Conservation (phyloP, 2,797 vertebrate species). For the Phrynocephalus forsythii region DNA sequence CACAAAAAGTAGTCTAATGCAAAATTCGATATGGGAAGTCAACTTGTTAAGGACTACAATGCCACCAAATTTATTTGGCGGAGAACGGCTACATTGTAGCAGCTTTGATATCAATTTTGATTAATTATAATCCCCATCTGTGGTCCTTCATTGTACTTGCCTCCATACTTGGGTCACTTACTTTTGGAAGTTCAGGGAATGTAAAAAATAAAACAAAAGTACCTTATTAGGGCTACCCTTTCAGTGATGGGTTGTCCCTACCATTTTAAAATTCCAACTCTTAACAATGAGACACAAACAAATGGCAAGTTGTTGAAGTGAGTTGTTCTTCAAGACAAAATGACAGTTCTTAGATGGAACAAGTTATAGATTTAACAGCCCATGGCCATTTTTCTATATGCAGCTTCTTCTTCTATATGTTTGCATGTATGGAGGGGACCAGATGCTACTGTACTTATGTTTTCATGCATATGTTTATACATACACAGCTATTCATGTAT, state of each 20-base stretch:
- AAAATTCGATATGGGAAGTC: background rate
- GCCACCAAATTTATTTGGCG: background rate
- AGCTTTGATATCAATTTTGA: background rate
- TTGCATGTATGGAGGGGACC: no score
- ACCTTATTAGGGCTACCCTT: background rate
- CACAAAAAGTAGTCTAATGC: background rate
- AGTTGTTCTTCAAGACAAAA: background rate
- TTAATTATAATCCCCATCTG: background rate
- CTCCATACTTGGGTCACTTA: background rate
- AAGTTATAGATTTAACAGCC: no score
- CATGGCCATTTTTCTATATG: no score
- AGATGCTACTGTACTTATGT: no score
- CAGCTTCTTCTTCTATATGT: no score
- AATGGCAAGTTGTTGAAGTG: background rate
- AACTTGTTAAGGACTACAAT: background rate
- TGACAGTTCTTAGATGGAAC: background rate
- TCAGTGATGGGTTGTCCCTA: background rate
- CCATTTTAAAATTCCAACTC: background rate
- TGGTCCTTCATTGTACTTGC: no score
- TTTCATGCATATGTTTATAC: no score
- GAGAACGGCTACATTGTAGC: background rate
- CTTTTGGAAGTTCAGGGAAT: background rate
- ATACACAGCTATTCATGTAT: no score
- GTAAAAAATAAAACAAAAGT: background rate
- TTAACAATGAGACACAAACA: background rate